phyloP scores from a whole-genome alignment of 1,140 invertebrate genomes.

The Drosophila neocordata region DNA sequence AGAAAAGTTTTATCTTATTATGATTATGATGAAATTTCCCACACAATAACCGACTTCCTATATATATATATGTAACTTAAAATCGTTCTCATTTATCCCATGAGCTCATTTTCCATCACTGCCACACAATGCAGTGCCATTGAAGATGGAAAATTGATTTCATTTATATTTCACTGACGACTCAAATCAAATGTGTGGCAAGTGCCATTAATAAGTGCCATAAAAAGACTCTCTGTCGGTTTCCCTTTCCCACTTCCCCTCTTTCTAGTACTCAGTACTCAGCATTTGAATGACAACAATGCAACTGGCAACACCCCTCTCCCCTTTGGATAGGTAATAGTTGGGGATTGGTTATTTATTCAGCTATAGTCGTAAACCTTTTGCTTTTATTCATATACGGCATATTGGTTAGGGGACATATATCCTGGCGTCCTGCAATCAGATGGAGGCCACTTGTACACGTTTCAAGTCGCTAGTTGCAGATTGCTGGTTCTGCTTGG shows the following conservation, averaged over 20 bases:
- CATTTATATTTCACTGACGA: slow-evolving; percentile 30
- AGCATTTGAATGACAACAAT: slow-evolving; percentile 59
- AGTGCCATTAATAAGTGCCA: slow-evolving; percentile 34
- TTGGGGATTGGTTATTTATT: not conserved
- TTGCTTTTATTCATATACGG: slow-evolving; percentile 1
- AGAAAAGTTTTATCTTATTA: not conserved
- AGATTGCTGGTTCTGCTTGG: slow-evolving; percentile 3
- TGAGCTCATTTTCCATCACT: slow-evolving; percentile 12
- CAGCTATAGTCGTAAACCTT: not conserved
- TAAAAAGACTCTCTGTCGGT: not conserved
- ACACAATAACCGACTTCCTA: not conserved
- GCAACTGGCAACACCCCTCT: slow-evolving; percentile 26
- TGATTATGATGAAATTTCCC: too few relatives aligned
- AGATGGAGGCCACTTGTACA: slow-evolving; percentile 43
- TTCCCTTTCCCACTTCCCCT: too few relatives aligned
- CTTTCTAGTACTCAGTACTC: not conserved
- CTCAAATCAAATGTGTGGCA: not conserved
- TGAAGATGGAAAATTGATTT: slow-evolving; percentile 44
- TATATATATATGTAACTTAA: not conserved
- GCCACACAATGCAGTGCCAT: slow-evolving; percentile 29
- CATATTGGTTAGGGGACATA: not conserved
- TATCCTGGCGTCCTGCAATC: slow-evolving; percentile 28
- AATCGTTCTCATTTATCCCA: slow-evolving; percentile 2
- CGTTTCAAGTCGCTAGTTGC: slow-evolving; percentile 35
- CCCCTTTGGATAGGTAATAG: too few relatives aligned